Evolutionary conservation across 2,113 vertebrate species (phyloP).

Genomic region (Cavia aperea): DNA sequence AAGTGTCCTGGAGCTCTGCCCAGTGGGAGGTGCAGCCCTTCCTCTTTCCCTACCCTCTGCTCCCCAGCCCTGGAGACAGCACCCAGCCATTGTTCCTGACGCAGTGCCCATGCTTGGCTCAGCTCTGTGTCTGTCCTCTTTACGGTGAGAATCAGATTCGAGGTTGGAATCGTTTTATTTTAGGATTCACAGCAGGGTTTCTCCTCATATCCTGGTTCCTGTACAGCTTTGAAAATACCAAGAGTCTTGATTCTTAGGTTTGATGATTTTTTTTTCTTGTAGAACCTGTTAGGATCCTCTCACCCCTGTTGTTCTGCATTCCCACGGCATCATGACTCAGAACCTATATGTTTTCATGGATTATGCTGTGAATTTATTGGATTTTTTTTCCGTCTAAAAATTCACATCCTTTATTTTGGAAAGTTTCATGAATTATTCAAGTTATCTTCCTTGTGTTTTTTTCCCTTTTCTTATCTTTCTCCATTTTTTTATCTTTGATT

Average conservation of each 20-base stretch:
- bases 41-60: rapidly evolving
- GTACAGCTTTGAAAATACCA: neutral
- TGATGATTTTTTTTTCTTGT: neutral
- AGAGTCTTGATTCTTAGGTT: neutral
- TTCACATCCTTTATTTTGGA: slow-evolving; percentile 1
- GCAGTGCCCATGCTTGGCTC: neutral
- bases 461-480: slow-evolving; percentile 11
- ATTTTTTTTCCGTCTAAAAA: neutral
- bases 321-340: neutral
- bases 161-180: neutral
- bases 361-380: neutral
- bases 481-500: neutral
- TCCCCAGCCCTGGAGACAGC: neutral
- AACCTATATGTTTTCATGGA: neutral
- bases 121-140: neutral
- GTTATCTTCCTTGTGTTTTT: neutral
- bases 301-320: neutral
- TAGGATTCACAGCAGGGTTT: neutral
- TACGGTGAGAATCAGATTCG: neutral
- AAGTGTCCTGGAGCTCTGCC: neutral
- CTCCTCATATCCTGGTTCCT: neutral
- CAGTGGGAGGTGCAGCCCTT: neutral
- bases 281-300: neutral
- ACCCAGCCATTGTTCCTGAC: neutral
- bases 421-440: slow-evolving; percentile 8